These are phyloP conservation scores for Leucophenga maculata DNA, from an alignment of 2,888 invertebrate genomes.

Conservation along the genomic window DNA sequence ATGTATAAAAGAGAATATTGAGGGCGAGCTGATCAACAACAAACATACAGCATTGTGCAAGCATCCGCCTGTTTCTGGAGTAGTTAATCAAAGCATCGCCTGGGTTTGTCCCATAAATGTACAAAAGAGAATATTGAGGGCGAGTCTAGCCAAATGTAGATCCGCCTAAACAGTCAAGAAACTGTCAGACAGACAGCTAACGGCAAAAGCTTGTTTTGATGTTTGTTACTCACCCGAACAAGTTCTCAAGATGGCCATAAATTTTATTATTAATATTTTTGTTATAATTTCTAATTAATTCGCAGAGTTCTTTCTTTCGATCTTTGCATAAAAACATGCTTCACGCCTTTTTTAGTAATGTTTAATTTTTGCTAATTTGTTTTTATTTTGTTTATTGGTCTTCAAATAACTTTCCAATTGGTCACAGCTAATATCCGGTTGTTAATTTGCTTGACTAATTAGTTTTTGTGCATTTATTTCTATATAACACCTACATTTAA, in stretches of 20 bases:
- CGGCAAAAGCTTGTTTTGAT: constrained; percentile 2
- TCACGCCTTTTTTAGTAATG: not conserved
- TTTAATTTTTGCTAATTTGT: not conserved
- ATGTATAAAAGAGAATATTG: too few species aligned
- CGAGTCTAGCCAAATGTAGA: too few species aligned
- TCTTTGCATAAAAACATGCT: not conserved
- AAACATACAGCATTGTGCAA: too few species aligned
- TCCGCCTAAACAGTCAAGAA: too few species aligned
- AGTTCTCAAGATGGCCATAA: constrained; percentile 8
- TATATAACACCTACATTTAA: not conserved
- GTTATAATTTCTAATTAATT: constrained; percentile 3
- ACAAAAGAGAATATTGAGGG: too few species aligned
- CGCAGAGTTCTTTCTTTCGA: not conserved
- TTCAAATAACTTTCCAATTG: not conserved
- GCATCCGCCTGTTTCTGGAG: too few species aligned
- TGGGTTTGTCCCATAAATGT: too few species aligned
- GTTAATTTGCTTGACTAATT: not conserved
- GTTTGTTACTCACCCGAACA: too few species aligned
- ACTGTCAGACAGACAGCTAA: not conserved
- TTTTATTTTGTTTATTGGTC: too few species aligned
- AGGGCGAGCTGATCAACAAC: too few species aligned
- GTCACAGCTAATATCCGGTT: not conserved
- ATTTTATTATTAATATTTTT: constrained; percentile 17
- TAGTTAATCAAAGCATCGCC: too few species aligned
- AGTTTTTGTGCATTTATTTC: not conserved